Evolutionary conservation across 2,888 invertebrate genomes (phyloP), one percentile per base, ranked within the genome.

Genomic region (Cheilosia soror): DNA sequence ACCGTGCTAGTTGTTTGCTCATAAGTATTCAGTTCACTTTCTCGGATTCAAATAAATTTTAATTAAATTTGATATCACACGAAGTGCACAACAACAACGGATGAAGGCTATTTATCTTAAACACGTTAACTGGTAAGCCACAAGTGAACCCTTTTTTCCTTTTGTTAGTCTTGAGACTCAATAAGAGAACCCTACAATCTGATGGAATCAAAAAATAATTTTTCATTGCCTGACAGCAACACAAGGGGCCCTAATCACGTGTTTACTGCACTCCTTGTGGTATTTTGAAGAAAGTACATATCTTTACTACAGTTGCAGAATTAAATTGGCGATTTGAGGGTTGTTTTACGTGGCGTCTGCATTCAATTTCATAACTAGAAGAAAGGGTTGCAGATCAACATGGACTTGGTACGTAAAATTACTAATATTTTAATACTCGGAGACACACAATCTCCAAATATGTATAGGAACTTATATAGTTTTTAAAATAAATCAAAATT

Each of bases 121-220:
- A 73, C 82, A 86, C 85, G 82, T 86, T 86, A 86, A 82, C 86
- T 78, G 77, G 77, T 86, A 73, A 82, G 78, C 86, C 86, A 86
- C 86, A 82, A 82, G 81, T 85, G 60, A 85, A 86, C 86, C 86
- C 86, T 78, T 86, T 85, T 76, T 72, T 78, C 42, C 33, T 68
- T 85, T 85, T 85, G 81, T 77, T 62, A 47, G 81, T 66, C 68
- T 76, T 68, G 76, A 77, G 49, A 68, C 72, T 85, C 71, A 85
- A 85, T 85, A 85, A 66, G 62, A 68, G 76, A 68, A 72, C 80
- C 68, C 33, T 53, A 31, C 75, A 75, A 80, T 81, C 77, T 82
- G 86, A 86, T 86, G 77, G 77, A 82, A 86, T 86, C 86, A 85
- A 85, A 85, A 81, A 85, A 85, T 81, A 85, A 86, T 86, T 86